Conservation (phyloP, 2,888 invertebrate species). For the Allygus modestus region DNA sequence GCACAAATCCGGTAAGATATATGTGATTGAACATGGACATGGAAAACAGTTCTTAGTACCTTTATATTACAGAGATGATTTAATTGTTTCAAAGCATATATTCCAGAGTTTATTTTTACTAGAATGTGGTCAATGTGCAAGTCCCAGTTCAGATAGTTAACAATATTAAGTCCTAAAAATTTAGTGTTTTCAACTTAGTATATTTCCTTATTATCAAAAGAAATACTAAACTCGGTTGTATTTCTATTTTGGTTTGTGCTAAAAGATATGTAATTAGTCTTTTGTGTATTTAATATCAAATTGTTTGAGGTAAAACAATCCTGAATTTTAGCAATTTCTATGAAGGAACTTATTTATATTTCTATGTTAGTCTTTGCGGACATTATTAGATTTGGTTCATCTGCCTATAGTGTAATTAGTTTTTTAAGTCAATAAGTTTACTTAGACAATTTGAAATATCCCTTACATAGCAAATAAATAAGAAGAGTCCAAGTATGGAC, state of each 20-base stretch:
- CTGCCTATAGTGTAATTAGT: constrained; percentile 3
- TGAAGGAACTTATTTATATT: neutral
- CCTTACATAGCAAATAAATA: constrained; percentile 34
- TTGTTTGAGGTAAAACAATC: neutral
- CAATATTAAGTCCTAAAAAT: constrained; percentile 8
- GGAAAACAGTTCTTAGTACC: no score
- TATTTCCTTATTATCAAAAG: neutral
- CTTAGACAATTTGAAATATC: constrained; percentile 25
- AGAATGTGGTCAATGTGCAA: neutral
- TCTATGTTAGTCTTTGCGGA: constrained; percentile 13
- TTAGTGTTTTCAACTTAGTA: neutral
- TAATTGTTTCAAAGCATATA: neutral
- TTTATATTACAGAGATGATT: no score
- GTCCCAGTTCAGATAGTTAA: neutral
- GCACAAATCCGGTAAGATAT: no score
- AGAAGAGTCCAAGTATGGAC: neutral
- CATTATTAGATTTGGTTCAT: constrained; percentile 19
- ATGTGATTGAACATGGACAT: no score
- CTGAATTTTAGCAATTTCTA: neutral
- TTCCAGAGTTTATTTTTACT: constrained; percentile 19
- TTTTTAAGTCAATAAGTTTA: constrained; percentile 7
- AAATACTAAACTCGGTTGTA: neutral
- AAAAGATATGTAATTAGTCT: neutral
- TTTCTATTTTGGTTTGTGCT: constrained; percentile 1
- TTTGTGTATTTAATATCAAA: neutral